Percentiles rank a stretch among this genome's conserved stretches.
phyloP scores from a whole-genome alignment of 2,888 invertebrate species.

The Aphidius colemani region DNA sequence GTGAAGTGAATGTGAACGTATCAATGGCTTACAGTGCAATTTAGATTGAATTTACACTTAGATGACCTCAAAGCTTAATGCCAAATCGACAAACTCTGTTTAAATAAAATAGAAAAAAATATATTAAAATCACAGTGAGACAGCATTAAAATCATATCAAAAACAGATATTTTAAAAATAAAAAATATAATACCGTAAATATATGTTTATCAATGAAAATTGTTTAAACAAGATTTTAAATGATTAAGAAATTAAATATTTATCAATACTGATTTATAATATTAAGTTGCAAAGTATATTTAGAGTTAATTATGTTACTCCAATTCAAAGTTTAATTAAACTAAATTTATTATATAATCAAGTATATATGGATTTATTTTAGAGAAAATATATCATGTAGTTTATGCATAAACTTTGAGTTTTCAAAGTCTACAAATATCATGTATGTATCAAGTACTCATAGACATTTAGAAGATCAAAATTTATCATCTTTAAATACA shows the following conservation, averaged over 20 bases:
- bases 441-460: neutral
- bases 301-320: no score
- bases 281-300: no score
- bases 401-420: neutral
- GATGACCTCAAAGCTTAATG: constrained; percentile 14
- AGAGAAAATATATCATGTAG: constrained; percentile 9
- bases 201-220: neutral
- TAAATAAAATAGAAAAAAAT: neutral
- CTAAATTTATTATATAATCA: no score
- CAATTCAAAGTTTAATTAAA: no score
- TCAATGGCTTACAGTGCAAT: constrained; percentile 25
- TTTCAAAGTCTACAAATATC: constrained; percentile 10
- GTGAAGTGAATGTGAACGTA: constrained; percentile 16
- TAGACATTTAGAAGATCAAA: no score
- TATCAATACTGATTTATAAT: no score
- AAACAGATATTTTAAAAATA: constrained; percentile 5
- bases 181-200: neutral
- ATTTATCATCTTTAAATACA: no score
- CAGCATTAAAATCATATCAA: constrained; percentile 1
- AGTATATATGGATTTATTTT: no score
- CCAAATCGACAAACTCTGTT: neutral
- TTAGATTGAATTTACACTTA: constrained; percentile 31
- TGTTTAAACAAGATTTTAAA: no score
- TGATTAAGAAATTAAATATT: neutral
- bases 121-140: no score